Evolutionary conservation across 2,888 invertebrate genomes (phyloP).

Genomic region (Tenthredo scrophulariae): DNA sequence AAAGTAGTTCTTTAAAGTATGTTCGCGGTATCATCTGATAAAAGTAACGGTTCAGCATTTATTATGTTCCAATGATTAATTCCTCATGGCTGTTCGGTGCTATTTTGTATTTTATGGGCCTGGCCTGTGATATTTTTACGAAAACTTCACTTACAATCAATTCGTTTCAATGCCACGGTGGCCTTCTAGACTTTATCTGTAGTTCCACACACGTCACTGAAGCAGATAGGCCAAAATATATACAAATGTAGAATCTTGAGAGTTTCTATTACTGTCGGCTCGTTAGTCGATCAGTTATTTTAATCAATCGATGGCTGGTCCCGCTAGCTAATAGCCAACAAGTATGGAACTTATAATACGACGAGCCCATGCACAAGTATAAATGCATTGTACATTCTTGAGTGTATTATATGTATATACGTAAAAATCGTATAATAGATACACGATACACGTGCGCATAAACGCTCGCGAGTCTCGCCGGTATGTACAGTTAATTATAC

Average conservation of each 20-base stretch:
- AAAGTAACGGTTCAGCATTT: not conserved
- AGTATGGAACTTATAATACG: not conserved
- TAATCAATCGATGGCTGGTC: not conserved
- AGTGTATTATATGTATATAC: not conserved
- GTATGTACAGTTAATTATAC: slow-evolving; percentile 47
- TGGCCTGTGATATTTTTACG: not conserved
- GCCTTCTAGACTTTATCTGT: not conserved
- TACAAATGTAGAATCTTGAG: not conserved
- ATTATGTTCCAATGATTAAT: not conserved
- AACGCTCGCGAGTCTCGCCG: not conserved
- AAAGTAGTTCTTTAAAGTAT: not conserved
- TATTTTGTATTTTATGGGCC: not conserved
- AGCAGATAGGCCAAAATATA: not conserved
- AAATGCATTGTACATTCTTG: not conserved
- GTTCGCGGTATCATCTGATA: not conserved
- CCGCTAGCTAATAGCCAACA: not conserved
- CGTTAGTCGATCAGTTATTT: not conserved
- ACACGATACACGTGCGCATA: not conserved
- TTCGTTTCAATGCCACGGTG: not conserved
- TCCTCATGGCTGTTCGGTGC: not conserved
- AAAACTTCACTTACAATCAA: not conserved
- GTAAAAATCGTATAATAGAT: not conserved
- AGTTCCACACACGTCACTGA: not conserved
- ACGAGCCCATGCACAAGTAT: not conserved
- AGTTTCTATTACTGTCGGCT: slow-evolving; percentile 17